Evolutionary conservation across 2,797 vertebrate genomes (phyloP).

Genomic region (Rhodeus uyekii): DNA sequence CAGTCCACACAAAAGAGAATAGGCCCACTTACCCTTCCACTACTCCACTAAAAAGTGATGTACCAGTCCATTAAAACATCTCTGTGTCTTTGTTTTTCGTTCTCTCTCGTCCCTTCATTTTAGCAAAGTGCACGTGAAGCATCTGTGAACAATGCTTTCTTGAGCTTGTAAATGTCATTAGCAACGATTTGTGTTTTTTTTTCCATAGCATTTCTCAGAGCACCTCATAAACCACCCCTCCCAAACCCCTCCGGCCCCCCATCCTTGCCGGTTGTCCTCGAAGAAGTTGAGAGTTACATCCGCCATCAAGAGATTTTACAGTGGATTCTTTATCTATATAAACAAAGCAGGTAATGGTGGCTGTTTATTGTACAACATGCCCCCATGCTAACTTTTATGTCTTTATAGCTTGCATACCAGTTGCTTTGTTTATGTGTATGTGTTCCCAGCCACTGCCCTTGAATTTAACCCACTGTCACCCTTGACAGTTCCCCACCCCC

Average conservation of each 20-base stretch:
- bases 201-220: slow-evolving; percentile 19
- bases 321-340: slow-evolving; percentile 77
- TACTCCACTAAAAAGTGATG: slow-evolving; percentile 33
- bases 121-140: slow-evolving; percentile 38
- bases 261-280: slow-evolving; percentile 39
- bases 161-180: slow-evolving; percentile 51
- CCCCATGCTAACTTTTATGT: slow-evolving; percentile 78
- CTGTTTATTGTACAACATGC: slow-evolving; percentile 78
- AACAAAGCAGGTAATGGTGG: slow-evolving; percentile 80
- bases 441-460: slow-evolving; percentile 78
- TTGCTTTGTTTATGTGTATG: slow-evolving; percentile 77
- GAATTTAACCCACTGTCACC: slow-evolving; percentile 69
- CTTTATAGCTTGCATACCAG: slow-evolving; percentile 80
- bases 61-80: slow-evolving; percentile 41
- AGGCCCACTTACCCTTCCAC: slow-evolving; percentile 46
- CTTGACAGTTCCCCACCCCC: slow-evolving; percentile 28
- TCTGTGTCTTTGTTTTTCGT: slow-evolving; percentile 29
- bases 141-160: slow-evolving; percentile 29
- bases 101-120: slow-evolving; percentile 39
- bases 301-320: slow-evolving; percentile 54
- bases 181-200: slow-evolving; percentile 43
- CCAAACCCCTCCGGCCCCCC: slow-evolving; percentile 53
- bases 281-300: slow-evolving; percentile 55
- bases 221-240: slow-evolving; percentile 54
- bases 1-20: slow-evolving; percentile 24